Base-by-base conservation (phyloP, 1,140 invertebrate genomes). In the Orussus abietinus region DNA sequence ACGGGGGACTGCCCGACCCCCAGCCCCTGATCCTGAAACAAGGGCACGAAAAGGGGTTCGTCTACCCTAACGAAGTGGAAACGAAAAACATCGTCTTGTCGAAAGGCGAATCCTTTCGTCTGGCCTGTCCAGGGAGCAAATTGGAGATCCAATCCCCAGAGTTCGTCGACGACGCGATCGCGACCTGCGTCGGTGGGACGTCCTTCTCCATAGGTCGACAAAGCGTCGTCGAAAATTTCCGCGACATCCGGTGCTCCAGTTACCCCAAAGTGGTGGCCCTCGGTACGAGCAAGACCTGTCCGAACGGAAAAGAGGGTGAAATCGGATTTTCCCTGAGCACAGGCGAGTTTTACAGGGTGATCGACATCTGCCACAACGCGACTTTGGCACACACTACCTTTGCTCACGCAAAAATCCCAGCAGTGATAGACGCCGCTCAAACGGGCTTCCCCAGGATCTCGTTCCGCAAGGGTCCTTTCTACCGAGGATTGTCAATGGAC, bases 321-420 rank as follows among this genome's bases (percentile, higher is more conserved):
- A 61, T 69, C 15, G 68, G 64, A 15, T 71, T 64, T 38, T 30
- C 14, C 3, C 11, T 36, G 5, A 19, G 22, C 17, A 19, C 7
- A 26, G 10, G 31, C 19, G 9, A 53, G 39, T 38, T 58, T 47
- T 30, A 46, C 26, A 12, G 14, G 26, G 9, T 48, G 9, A 47
- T 56, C 14, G 45, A 50, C 26, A 25, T 56, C 12, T 56, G 53
- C 37, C 52, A 53, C 25, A 38, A 56, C 32, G 41, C 49, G 5
- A 11, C 5, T 9, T 10, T 42, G 1, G 17, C 19, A 5, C 34
- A 40, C 4, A 49, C 49, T n/a, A 25, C 55, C 11, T 51, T 41
- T 15, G 38, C 42, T 3, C 46, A 51, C 10, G 25, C 44, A n/a
- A 37, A 19, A 29, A 36, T 52, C 3, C 18, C 30, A 11, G 17